Evolutionary conservation across 2,888 invertebrate genomes (phyloP), one percentile per base, ranked within the genome.

Genomic region (Euzetes globulus): DNA sequence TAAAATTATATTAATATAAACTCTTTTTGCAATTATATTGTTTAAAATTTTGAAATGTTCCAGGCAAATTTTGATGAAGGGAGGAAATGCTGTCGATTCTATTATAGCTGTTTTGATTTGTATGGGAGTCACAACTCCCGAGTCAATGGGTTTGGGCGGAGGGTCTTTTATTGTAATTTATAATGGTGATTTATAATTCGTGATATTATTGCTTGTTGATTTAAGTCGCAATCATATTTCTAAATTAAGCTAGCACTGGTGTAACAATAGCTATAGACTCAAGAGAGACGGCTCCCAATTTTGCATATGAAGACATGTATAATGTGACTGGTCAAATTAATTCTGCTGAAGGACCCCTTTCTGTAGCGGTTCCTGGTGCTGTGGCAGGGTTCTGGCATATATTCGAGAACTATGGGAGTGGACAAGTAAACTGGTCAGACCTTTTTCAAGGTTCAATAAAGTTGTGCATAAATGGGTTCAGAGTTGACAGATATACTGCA

Each of bases 321-420:
- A 80, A 84, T 4, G 86, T 86, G 5, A 83, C 85, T 77, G 78
- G 27, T 33, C 19, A 17, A 25, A 60, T 41, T 19, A 19, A 37
- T 9, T 71, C 75, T 2, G 52, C 50, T 27, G n/a, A 58, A 81
- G 84, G 84, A 68, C 81, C 80, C 0, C 73, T 88, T 78, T 87
- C 93, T 0, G 87, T 91, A 17, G 96, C 89, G 17, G 90, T 96
- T n/a, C 95, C 96, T 0, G 94, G 94, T 11, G 95, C 95, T 83
- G 82, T 96, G 19, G 84, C 87, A 74, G 96, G 96, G 1, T 92
- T 92, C 82, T 89, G 90, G 87, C 88, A 86, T 75, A 87, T 92
- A 47, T 88, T 93, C 83, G 15, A 45, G 1, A 41, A 72, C 11
- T 83, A 87, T 78, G 84, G 83, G 78, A 92, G 89, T 81, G 93